These are phyloP conservation scores for Nymphalis polychloros DNA, from an alignment of 2,888 invertebrate species.

Conservation along the genomic window DNA sequence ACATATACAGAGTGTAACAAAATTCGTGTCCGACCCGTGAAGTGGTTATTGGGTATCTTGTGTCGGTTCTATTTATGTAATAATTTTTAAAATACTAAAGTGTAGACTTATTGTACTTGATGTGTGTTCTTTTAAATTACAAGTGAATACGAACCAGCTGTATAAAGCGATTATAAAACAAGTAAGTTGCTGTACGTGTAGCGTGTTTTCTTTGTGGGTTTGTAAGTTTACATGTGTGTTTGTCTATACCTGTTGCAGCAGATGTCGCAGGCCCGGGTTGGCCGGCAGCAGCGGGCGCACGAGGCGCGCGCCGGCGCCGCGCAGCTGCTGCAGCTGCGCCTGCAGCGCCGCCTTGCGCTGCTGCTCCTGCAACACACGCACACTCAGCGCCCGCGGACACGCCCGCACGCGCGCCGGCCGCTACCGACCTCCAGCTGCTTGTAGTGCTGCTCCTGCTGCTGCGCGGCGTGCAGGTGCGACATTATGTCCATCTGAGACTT, in stretches of 20 bases:
- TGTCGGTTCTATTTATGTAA: too few species aligned
- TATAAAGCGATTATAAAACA: too few species aligned
- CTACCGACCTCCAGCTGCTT: slow-evolving; percentile 85
- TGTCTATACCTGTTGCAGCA: slow-evolving; percentile 87
- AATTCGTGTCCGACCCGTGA: too few species aligned
- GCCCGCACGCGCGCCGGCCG: too few species aligned
- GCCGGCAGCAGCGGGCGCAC: slow-evolving; percentile 87
- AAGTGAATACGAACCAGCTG: too few species aligned
- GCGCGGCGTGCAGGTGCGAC: slow-evolving; percentile 87
- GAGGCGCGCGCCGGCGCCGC: slow-evolving; percentile 78
- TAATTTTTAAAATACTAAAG: too few species aligned
- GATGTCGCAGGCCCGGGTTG: slow-evolving; percentile 90
- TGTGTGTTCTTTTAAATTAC: too few species aligned
- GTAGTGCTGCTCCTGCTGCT: slow-evolving; percentile 90
- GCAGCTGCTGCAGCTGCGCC: slow-evolving; percentile 46
- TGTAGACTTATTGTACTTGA: too few species aligned
- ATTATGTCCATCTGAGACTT: slow-evolving; percentile 89
- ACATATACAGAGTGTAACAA: too few species aligned
- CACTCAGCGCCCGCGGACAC: not conserved
- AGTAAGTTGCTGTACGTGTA: slow-evolving; percentile 55
- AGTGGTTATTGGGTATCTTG: too few species aligned
- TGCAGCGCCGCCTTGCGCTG: slow-evolving; percentile 76
- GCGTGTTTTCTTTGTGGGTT: not conserved
- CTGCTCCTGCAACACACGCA: slow-evolving; percentile 34
- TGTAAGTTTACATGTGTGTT: not conserved